Conservation (phyloP, 2,797 vertebrate genomes). For the Artibeus lituratus region DNA sequence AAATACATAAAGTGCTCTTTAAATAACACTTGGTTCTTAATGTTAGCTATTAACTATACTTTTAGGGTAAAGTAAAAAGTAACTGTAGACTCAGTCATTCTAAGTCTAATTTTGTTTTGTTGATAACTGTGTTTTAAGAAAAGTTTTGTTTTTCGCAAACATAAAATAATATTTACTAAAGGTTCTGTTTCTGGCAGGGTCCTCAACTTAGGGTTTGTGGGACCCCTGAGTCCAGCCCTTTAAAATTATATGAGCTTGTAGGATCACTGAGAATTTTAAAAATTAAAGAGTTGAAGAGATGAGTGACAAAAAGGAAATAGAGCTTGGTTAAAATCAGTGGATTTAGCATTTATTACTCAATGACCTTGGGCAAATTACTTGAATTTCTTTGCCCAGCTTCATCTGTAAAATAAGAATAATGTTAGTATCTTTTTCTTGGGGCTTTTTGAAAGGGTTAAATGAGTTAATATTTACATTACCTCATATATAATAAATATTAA, state of each 20-base stretch:
- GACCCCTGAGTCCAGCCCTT: not conserved
- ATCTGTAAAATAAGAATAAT: not conserved
- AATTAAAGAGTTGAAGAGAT: not conserved
- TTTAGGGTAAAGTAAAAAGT: not conserved
- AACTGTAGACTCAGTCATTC: not conserved
- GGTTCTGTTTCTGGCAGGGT: not conserved
- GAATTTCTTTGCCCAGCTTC: not conserved
- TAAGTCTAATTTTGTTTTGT: not conserved
- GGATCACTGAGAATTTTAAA: not conserved
- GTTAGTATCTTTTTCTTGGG: not conserved
- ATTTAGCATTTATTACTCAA: not conserved
- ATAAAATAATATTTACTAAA: conserved; percentile 7
- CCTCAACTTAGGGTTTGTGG: not conserved
- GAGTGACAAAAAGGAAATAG: not conserved
- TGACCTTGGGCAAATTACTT: not conserved
- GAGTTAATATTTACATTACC: not conserved
- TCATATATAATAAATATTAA: not conserved
- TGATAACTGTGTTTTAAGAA: not conserved
- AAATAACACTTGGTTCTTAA: not conserved
- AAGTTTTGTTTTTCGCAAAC: not conserved
- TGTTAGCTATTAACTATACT: not conserved
- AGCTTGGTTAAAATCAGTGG: not conserved
- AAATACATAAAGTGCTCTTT: not conserved
- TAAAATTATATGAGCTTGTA: not conserved
- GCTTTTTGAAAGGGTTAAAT: not conserved